phyloP scores from a whole-genome alignment of 2,888 invertebrate genomes.

The Synanthedon vespiformis region DNA sequence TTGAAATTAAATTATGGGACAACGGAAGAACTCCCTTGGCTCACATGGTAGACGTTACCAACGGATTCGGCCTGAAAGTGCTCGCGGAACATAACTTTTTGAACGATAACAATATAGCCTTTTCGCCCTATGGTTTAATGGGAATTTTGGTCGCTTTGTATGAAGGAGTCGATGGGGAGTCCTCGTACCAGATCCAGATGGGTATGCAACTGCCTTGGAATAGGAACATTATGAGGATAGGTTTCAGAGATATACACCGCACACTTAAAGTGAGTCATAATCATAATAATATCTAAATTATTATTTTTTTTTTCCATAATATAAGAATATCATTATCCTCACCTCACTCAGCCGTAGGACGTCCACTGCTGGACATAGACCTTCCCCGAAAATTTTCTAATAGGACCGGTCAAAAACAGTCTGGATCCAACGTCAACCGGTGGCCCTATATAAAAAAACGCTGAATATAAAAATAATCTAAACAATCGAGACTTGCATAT shows the following conservation, averaged over 20 bases:
- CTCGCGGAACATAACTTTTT: slow-evolving; percentile 78
- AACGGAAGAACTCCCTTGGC: slow-evolving; percentile 72
- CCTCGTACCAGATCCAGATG: slow-evolving; percentile 78
- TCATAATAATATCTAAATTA: background rate
- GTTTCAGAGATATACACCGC: slow-evolving; percentile 85
- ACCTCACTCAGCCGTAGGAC: too few species aligned
- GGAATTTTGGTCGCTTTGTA: slow-evolving; percentile 83
- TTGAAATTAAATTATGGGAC: slow-evolving; percentile 61
- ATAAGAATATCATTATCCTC: too few species aligned
- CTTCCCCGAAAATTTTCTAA: too few species aligned
- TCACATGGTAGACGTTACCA: slow-evolving; percentile 84
- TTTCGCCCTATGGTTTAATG: slow-evolving; percentile 85
- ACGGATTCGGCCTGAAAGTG: slow-evolving; percentile 77
- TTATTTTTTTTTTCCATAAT: too few species aligned
- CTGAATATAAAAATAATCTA: too few species aligned
- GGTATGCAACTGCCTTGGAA: slow-evolving; percentile 79
- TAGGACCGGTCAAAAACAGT: too few species aligned
- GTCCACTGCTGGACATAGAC: too few species aligned
- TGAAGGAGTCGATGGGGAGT: slow-evolving; percentile 81
- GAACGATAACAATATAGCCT: slow-evolving; percentile 84
- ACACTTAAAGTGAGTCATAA: slow-evolving; percentile 77
- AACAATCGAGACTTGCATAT: too few species aligned
- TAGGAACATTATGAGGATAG: slow-evolving; percentile 79
- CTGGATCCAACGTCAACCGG: too few species aligned
- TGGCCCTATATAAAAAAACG: too few species aligned